Evolutionary conservation across 2,888 invertebrate genomes (phyloP), one percentile per base, ranked within the genome.

Genomic region (Cheilosia soror): DNA sequence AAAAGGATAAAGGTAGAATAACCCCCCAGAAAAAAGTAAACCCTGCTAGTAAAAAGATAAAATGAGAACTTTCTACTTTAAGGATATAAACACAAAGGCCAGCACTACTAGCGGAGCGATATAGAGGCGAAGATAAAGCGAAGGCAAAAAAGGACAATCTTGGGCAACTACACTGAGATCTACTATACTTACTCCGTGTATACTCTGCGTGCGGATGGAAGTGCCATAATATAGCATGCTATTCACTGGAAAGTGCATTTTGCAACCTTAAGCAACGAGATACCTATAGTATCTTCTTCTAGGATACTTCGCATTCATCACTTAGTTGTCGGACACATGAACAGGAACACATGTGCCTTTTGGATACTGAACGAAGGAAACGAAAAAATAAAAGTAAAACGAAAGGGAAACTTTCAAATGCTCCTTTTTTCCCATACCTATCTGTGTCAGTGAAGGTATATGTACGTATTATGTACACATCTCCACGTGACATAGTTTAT

Each of bases 401-500:
- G 84, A 80, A 80, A 69, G 80, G 27, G 75, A 80, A 80, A 75
- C 62, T 79, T 63, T 73, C 40, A 62, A 83, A 62, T 73, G 40
- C 42, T 49, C 13, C 37, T 58, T 57, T 63, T 63, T 25, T 11
- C 13, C 13, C 37, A 42, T 75, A 53, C 69, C n/a, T 25, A 73
- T 51, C 53, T 79, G 33, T 80, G 75, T 68, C 71, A 71, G 40
- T 40, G 29, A 47, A 62, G 51, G 57, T 51, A 51, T 69, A 40
- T 33, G 47, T 27, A 27, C 1, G 29, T n/a, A 51, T 11, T 69
- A 58, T 71, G 40, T 49, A 40, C 69, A 62, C 53, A 51, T 69
- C 20, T 33, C 80, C 75, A 71, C 84, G 84, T 84, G 84, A 80
- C 84, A 84, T 60, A 84, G 40, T 84, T 80, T 47, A 47, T 11